These are phyloP conservation scores for Heteromormyrus szaboi DNA, from an alignment of 2,797 vertebrate species.

Conservation along the genomic window DNA sequence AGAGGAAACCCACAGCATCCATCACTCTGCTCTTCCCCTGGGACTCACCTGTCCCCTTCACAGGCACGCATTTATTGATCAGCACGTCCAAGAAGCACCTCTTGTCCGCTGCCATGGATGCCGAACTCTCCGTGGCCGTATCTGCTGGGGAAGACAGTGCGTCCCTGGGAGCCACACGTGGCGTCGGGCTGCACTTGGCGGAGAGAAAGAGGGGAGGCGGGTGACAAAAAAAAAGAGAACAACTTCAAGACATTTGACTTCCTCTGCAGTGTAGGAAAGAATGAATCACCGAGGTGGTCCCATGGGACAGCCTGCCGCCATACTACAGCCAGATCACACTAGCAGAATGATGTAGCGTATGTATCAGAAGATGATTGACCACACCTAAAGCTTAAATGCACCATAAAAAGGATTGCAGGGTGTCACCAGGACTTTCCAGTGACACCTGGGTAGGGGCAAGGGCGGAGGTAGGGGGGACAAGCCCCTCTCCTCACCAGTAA, in stretches of 20 bases:
- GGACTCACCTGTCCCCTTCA: slow-evolving; percentile 42
- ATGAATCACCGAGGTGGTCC: slow-evolving; percentile 16
- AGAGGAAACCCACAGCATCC: not conserved
- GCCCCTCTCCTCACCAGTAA: not conserved
- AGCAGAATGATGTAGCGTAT: not conserved
- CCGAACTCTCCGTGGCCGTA: not conserved
- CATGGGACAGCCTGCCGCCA: not conserved
- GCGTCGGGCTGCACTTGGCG: not conserved
- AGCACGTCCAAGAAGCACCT: not conserved
- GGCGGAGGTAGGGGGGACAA: not conserved
- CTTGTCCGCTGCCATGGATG: not conserved
- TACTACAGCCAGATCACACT: not conserved
- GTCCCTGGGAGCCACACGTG: not conserved
- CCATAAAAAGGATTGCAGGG: not conserved
- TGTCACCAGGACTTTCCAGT: not conserved
- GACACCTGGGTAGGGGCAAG: not conserved
- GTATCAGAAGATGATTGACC: not conserved
- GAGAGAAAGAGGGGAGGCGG: not conserved
- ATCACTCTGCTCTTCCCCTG: not conserved
- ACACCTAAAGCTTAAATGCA: not conserved
- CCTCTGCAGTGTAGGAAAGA: slow-evolving; percentile 5
- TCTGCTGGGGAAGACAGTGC: not conserved
- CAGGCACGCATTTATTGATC: not conserved
- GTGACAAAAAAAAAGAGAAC: not conserved
- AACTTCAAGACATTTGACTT: slow-evolving; percentile 7